Percentiles rank a stretch among this genome's conserved stretches.
Conservation (phyloP, 2,888 invertebrate genomes). For the Lacanobia wlatinum region DNA sequence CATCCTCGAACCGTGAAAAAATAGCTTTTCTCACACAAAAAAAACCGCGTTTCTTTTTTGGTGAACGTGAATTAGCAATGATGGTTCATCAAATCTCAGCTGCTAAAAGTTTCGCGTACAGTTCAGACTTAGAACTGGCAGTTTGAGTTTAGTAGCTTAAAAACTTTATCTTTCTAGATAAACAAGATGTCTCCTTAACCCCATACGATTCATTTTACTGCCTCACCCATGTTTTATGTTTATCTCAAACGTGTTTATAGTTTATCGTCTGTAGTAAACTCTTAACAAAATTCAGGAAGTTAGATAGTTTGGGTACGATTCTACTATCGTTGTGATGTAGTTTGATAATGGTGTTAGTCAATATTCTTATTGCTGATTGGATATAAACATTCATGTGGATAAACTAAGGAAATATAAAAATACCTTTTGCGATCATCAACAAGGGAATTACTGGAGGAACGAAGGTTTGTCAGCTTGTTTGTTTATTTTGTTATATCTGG, state of each 20-base stretch:
- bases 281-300: constrained; percentile 38
- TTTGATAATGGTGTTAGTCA: constrained; percentile 7
- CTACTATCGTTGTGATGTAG: constrained; percentile 7
- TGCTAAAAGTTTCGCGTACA: neutral
- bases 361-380: neutral
- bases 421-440: no score
- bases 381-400: no score
- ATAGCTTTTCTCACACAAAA: no score
- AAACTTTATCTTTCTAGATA: constrained; percentile 28
- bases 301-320: constrained; percentile 33
- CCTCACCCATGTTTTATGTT: constrained; percentile 54
- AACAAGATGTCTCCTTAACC: constrained; percentile 31
- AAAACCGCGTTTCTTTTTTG: no score
- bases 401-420: neutral
- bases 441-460: no score
- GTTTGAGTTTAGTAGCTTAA: constrained; percentile 3
- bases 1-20: no score
- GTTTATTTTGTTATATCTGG: no score
- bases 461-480: no score
- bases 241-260: constrained; percentile 53
- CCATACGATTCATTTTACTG: constrained; percentile 54
- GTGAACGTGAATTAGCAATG: no score
- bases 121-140: neutral
- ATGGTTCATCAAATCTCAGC: neutral
- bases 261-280: constrained; percentile 49